A percentile compares a stretch with the other conserved stretches of the same genome.
These are phyloP conservation scores for Carcinoscorpius rotundicauda DNA, from an alignment of 1,140 invertebrate genomes.

Conservation along the genomic window DNA sequence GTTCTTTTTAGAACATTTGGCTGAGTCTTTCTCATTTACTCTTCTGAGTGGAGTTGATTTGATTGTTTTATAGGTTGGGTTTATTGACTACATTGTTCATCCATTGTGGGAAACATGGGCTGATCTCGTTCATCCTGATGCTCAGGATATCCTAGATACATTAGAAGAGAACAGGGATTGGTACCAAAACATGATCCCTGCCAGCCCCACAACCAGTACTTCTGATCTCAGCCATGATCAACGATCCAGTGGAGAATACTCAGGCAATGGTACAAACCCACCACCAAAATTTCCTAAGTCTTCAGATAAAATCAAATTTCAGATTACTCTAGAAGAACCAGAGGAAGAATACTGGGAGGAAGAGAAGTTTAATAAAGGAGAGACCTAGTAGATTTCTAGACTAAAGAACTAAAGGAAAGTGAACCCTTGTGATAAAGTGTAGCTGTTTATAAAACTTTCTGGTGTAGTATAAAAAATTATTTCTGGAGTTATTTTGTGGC, in stretches of 20 bases:
- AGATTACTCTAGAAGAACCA: constrained; percentile 74
- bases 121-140: constrained; percentile 97
- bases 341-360: constrained; percentile 32
- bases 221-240: constrained; percentile 4
- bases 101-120: constrained; percentile 99
- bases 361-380: background rate
- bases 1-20: too few species aligned
- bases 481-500: too few species aligned
- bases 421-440: too few species aligned
- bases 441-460: too few species aligned
- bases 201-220: constrained; percentile 36
- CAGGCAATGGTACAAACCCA: background rate
- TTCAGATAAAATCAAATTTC: constrained; percentile 35
- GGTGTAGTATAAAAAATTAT: too few species aligned
- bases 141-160: constrained; percentile 92
- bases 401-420: too few species aligned
- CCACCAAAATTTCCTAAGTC: constrained; percentile 32
- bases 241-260: background rate
- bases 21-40: too few species aligned
- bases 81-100: constrained; percentile 99
- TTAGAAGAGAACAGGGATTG: constrained; percentile 97
- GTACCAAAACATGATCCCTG: constrained; percentile 67
- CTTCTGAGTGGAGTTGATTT: too few species aligned
- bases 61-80: constrained; percentile 55
- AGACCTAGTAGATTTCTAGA: too few species aligned